Percentiles rank a stretch among this genome's conserved stretches.
Evolutionary conservation across 2,888 invertebrate genomes (phyloP).

Genomic region (Lumbricus terrestris): DNA sequence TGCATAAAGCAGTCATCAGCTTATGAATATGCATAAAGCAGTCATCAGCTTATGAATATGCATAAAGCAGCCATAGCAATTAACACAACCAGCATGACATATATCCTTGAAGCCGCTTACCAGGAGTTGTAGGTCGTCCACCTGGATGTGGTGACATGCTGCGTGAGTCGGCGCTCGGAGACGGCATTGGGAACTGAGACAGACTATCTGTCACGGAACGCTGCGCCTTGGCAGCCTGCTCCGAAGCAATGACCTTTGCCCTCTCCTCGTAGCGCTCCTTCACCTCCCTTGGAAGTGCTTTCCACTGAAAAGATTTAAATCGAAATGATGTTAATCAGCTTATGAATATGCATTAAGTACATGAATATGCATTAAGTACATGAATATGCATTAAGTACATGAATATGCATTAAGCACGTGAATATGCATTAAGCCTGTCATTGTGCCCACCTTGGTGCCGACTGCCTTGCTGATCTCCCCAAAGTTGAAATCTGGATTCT

Average conservation of each 20-base stretch:
- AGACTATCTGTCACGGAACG: slow-evolving; percentile 56
- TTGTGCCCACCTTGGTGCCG: slow-evolving; percentile 66
- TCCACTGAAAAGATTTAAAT: slow-evolving; percentile 75
- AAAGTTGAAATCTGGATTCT: slow-evolving; percentile 90
- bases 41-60: too few relatives aligned
- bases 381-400: too few relatives aligned
- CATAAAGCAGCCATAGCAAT: not conserved
- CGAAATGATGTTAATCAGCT: not conserved
- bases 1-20: too few relatives aligned
- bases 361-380: too few relatives aligned
- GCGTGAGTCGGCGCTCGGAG: slow-evolving; percentile 47
- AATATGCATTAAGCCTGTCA: not conserved
- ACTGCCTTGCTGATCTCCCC: slow-evolving; percentile 78
- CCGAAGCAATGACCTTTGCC: slow-evolving; percentile 69
- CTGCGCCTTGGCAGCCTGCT: slow-evolving; percentile 60
- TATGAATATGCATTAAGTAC: not conserved
- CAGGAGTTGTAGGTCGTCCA: slow-evolving; percentile 11
- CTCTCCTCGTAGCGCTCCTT: slow-evolving; percentile 93
- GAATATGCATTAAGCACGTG: not conserved
- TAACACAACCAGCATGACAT: not conserved
- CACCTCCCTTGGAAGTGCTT: slow-evolving; percentile 79
- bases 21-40: too few relatives aligned
- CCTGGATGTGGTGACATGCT: slow-evolving; percentile 40
- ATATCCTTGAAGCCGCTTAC: not conserved
- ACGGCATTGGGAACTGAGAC: slow-evolving; percentile 57